Base-by-base conservation (phyloP, 2,888 invertebrate genomes). In the Nephrocerus scutellatus region DNA sequence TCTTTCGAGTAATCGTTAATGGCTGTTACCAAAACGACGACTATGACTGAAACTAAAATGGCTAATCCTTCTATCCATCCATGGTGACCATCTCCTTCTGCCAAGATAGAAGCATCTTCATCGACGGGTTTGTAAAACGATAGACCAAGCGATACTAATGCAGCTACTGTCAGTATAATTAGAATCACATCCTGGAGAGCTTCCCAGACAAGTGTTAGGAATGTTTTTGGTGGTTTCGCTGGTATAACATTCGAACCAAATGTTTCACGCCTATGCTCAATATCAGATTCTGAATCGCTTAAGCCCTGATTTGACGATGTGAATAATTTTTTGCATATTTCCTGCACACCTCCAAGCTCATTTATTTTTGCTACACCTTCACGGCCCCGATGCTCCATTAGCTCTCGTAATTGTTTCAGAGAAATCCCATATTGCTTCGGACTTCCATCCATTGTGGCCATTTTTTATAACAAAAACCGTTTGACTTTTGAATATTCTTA, bases 1-100 rank as follows among this genome's bases (percentile, higher is more conserved):
- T 96, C 95, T 79, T 96, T 96, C 63, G 91, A 88, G 75, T 92
- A 96, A 77, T 96, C 95, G 76, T 96, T 96, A 74, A 93, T 91
- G 62, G 95, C 95, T 70, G 95, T 95, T 59, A 96, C 95, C 74
- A 96, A 76, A 57, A 96, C 95, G 71, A 95, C 92, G 70, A 93
- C 92, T 70, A 92, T 85, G 63, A 96, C 95, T 62, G 95, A 93
- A 72, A 93, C 85, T 72, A 96, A 79, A 72, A 96, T 96, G 68
- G 95, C 95, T 63, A 91, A 80, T 66, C 93, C 95, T 74, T 96
- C 95, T 69, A 96, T 96, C 93, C 95, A 96, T 57, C 91, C 91
- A 63, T 92, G 91, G 66, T 89, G 84, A 55, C 88, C 85, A 70
- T 95, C 92, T 48, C 87, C 84, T 56, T 88, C 87, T 55, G 79